Conservation (phyloP, 2,113 vertebrate genomes). For the Mirounga angustirostris region DNA sequence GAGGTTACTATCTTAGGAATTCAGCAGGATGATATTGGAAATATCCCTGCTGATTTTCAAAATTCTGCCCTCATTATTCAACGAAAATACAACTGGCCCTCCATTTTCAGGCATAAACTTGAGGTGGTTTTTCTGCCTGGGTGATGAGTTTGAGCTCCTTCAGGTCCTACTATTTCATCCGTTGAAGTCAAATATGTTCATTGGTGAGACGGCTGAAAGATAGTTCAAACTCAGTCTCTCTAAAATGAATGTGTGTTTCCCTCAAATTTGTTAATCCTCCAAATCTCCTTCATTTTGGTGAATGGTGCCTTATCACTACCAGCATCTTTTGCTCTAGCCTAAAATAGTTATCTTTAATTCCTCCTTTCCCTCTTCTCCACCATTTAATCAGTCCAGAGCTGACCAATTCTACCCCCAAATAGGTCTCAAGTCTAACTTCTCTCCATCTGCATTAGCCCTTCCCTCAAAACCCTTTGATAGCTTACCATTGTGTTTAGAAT, state of each 20-base stretch:
- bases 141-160: conserved; percentile 16
- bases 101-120: not conserved
- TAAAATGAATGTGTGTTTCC: not conserved
- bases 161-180: not conserved
- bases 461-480: not conserved
- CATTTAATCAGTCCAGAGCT: not conserved
- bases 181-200: not conserved
- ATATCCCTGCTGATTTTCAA: not conserved
- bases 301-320: not conserved
- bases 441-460: not conserved
- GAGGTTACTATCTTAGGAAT: not conserved
- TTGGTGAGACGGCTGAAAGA: not conserved
- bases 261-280: not conserved
- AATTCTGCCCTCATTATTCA: conserved; percentile 25
- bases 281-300: not conserved
- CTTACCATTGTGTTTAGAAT: not conserved
- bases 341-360: not conserved
- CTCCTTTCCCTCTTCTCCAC: not conserved
- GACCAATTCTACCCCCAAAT: not conserved
- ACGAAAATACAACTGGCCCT: not conserved
- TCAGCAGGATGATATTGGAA: conserved; percentile 17
- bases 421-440: not conserved
- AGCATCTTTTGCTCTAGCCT: not conserved
- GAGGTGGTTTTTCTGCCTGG: not conserved
- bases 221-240: not conserved